Percentiles rank a stretch among this genome's conserved stretches.
Conservation (phyloP, 1,140 invertebrate genomes). For the Lepidurus couesii region DNA sequence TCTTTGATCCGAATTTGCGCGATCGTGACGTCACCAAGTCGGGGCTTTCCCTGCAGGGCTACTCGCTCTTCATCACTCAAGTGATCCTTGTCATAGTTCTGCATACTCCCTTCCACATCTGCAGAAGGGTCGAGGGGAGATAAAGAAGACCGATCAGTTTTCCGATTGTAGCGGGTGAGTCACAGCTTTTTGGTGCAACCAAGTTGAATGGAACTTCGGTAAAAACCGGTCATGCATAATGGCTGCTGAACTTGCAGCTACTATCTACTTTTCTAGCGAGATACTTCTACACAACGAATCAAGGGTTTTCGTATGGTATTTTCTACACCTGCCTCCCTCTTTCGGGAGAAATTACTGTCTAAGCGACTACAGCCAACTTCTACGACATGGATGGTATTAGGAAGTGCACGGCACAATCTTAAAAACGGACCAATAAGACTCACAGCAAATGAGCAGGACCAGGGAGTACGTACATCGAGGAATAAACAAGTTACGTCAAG, state of each 20-base stretch:
- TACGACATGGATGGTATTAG: not conserved
- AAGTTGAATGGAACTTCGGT: not conserved
- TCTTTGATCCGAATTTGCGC: slow-evolving; percentile 88
- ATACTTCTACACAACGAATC: too few relatives aligned
- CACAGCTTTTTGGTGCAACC: not conserved
- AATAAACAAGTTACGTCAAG: not conserved
- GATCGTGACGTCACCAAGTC: slow-evolving; percentile 74
- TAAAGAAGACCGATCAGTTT: not conserved
- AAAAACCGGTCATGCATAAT: too few relatives aligned
- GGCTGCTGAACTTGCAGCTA: too few relatives aligned
- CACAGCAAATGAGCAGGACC: slow-evolving; percentile 14
- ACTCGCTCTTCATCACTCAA: slow-evolving; percentile 72
- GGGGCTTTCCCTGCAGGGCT: slow-evolving; percentile 82
- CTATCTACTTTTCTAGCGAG: too few relatives aligned
- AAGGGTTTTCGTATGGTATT: too few relatives aligned
- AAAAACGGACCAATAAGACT: not conserved
- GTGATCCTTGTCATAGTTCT: slow-evolving; percentile 25
- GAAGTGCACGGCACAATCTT: not conserved
- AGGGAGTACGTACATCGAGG: not conserved
- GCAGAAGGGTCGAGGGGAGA: not conserved
- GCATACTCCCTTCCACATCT: slow-evolving; percentile 18
- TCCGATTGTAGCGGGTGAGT: not conserved
- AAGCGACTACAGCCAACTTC: not conserved
- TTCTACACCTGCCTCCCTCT: too few relatives aligned
- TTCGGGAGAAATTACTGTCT: too few relatives aligned